Evolutionary conservation across 30 jellyfish, hydroid and myxozoan species (phyloP).

Genomic region (Mastigias papua): DNA sequence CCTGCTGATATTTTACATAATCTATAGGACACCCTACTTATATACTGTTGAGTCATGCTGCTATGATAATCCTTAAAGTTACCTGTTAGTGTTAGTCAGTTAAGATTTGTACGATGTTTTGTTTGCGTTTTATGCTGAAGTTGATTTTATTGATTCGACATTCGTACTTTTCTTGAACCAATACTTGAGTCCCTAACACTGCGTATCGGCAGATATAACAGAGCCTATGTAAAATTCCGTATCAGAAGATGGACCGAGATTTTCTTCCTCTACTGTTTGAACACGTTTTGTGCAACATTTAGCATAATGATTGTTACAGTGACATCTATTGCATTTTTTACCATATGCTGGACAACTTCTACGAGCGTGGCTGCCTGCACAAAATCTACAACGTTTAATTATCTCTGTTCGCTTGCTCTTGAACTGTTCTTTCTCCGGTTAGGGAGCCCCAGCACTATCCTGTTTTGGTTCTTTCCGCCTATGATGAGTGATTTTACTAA

Average conservation of each 20-base stretch:
- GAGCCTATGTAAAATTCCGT: slow-evolving; percentile 40
- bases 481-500: slow-evolving; percentile 40
- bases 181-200: no score
- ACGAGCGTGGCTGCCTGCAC: slow-evolving; percentile 77
- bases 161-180: no score
- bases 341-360: slow-evolving; percentile 68
- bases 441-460: slow-evolving; percentile 38
- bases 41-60: no score
- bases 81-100: no score
- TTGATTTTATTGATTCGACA: no score
- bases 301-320: slow-evolving; percentile 35
- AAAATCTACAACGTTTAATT: slow-evolving; percentile 49
- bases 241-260: slow-evolving; percentile 8
- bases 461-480: slow-evolving; percentile 33
- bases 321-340: slow-evolving; percentile 35
- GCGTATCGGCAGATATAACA: no score
- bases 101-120: no score
- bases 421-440: slow-evolving; percentile 24
- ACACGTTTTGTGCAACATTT: slow-evolving; percentile 49
- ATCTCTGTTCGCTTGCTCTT: slow-evolving; percentile 35
- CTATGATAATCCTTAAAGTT: no score
- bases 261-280: slow-evolving; percentile 25
- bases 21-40: no score
- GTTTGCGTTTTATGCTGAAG: no score
- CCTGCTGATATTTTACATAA: no score